Evolutionary conservation across 92 coral and sea anemone genomes (phyloP).

Genomic region (Muricea muricata): DNA sequence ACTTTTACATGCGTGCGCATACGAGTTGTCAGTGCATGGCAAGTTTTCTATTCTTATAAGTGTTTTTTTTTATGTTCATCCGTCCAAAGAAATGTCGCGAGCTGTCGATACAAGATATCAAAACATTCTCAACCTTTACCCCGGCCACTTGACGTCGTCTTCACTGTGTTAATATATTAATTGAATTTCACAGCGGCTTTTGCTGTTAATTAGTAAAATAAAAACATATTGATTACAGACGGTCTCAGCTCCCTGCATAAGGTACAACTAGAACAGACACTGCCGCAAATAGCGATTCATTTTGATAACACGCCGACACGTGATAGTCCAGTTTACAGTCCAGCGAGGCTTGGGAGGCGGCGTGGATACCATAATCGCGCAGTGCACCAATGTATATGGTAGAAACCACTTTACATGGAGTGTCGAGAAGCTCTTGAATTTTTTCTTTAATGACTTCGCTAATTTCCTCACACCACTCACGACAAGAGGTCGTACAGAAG

Average conservation of each 20-base stretch:
- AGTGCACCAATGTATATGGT: constrained; percentile 86
- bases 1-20: no score
- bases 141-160: no score
- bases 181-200: constrained; percentile 2
- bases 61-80: no score
- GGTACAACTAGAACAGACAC: constrained; percentile 78
- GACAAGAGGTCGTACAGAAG: constrained; percentile 52
- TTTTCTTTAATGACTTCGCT: constrained; percentile 71
- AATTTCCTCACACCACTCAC: constrained; percentile 85
- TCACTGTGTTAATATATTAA: no score
- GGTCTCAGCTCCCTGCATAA: constrained; percentile 45
- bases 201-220: neutral
- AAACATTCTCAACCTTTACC: no score
- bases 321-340: constrained; percentile 75
- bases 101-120: no score
- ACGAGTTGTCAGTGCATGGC: no score
- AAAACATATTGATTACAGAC: neutral
- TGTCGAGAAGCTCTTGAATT: constrained; percentile 71
- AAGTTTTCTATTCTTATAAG: no score
- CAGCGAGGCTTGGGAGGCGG: constrained; percentile 78
- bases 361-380: constrained; percentile 84
- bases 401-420: constrained; percentile 76
- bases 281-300: constrained; percentile 80
- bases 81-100: no score
- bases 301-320: constrained; percentile 78